These are phyloP conservation scores for Batillaria attramentaria DNA, from an alignment of 1,140 invertebrate genomes.

Conservation along the genomic window DNA sequence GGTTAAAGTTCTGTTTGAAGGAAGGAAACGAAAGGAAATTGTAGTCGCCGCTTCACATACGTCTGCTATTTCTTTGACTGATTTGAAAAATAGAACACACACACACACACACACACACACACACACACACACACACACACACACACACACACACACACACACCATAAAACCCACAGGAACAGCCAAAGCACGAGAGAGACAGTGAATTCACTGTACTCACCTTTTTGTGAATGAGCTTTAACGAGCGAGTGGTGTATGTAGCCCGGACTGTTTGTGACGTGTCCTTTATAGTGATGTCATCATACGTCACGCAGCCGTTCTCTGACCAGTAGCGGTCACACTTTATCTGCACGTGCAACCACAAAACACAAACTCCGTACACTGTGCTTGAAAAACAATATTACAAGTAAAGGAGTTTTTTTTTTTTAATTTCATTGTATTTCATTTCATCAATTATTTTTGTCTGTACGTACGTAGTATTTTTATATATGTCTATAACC, in stretches of 20 bases:
- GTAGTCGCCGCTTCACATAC: too few species aligned
- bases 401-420: too few species aligned
- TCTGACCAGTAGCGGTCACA: slow-evolving; percentile 98
- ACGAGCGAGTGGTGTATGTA: background rate
- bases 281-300: slow-evolving; percentile 86
- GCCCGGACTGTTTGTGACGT: slow-evolving; percentile 13
- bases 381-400: too few species aligned
- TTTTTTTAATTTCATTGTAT: background rate
- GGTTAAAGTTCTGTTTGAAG: too few species aligned
- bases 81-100: background rate
- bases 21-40: too few species aligned
- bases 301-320: slow-evolving; percentile 90
- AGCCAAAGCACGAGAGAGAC: background rate
- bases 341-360: slow-evolving; percentile 79
- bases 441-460: background rate
- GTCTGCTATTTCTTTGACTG: too few species aligned
- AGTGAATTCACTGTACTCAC: background rate
- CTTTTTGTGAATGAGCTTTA: slow-evolving; percentile 27
- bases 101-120: background rate
- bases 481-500: too few species aligned
- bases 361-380: background rate
- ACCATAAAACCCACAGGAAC: background rate
- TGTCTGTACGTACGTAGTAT: background rate
- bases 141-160: background rate
- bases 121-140: background rate